Conservation (phyloP, 2,113 vertebrate genomes). For the Anolis carolinensis region DNA sequence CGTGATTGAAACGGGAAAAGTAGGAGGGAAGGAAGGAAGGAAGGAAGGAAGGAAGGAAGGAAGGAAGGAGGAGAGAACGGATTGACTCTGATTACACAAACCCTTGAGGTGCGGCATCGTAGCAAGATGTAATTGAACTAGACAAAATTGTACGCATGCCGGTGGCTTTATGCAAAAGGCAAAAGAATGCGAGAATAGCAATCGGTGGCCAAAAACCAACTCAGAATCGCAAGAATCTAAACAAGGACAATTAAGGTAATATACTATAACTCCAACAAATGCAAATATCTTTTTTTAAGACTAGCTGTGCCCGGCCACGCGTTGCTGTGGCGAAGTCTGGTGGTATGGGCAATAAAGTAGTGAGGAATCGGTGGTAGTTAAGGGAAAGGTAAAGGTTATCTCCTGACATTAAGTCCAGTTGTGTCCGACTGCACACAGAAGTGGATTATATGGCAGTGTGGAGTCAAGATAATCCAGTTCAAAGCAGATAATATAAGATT, state of each 20-base stretch:
- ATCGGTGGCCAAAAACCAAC: neutral
- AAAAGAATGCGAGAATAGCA: neutral
- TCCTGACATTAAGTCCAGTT: no score
- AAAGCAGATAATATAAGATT: no score
- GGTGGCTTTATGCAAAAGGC: neutral
- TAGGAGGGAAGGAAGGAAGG: neutral
- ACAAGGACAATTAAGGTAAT: neutral
- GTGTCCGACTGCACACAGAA: no score
- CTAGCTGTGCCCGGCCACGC: no score
- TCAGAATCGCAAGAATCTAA: constrained; percentile 2
- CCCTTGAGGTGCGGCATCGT: constrained; percentile 28
- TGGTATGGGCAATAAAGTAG: no score
- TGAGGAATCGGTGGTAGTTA: no score
- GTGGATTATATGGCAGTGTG: no score
- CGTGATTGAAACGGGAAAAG: constrained; percentile 5
- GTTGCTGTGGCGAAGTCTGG: no score
- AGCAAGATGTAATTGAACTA: constrained; percentile 44
- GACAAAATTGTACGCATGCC: constrained; percentile 37
- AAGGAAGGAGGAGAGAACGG: neutral
- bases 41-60: neutral
- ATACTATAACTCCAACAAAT: no score
- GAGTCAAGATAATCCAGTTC: no score
- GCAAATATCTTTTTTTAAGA: no score
- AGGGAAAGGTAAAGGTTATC: no score
- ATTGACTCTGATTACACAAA: constrained; percentile 49